Base-by-base conservation (phyloP, 64 coral and sea anemone species). In the Hydrozoanthus tunicans region DNA sequence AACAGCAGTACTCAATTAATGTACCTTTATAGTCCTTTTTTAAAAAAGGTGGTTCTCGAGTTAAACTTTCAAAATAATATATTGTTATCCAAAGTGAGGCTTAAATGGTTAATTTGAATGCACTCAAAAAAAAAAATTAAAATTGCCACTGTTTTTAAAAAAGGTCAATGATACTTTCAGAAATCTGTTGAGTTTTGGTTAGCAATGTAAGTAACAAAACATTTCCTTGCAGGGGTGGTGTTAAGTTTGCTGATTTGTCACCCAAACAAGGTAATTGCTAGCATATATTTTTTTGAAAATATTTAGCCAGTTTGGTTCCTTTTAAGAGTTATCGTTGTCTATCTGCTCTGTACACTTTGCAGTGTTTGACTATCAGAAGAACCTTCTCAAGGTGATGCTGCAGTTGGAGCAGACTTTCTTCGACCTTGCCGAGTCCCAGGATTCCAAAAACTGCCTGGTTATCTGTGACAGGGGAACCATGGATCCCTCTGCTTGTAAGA, bases 401-500 rank as follows among this genome's bases (percentile, higher is more conserved):
- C 94, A 95, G 64, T 58, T 99, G 68, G 97, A 99, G 68, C 86
- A 94, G 58, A 99, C 97, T 25, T 99, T 77, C 81, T 99, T 99
- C 94, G 97, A 96, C 79, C 64, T 99, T 52, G 94, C 97, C 43
- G 58, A 86, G 2, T 63, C 56, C 51, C 91, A 80, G 53, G 60
- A 88, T 13, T 58, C 53, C 25, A 89, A 75, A 26, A 69, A 99
- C 79, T 96, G 94, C 13, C 77, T 99, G 25, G 79, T 99, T 73
- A 99, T 99, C 15, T 92, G 97, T 94, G 97, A 99, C 91, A 91
- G 97, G 75, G 97, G 97, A 81, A 91, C 94, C 15, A 99, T 99
- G 97, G 97, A 99, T 64, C 89, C 97, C n/a, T 96, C 97, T 13
- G 94, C 97, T 90, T 99, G 97, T 99, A 92, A 84, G 96, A 77